Base-by-base conservation (phyloP, 30 jellyfish, hydroid and myxozoan species). In the Aurelia sp. region DNA sequence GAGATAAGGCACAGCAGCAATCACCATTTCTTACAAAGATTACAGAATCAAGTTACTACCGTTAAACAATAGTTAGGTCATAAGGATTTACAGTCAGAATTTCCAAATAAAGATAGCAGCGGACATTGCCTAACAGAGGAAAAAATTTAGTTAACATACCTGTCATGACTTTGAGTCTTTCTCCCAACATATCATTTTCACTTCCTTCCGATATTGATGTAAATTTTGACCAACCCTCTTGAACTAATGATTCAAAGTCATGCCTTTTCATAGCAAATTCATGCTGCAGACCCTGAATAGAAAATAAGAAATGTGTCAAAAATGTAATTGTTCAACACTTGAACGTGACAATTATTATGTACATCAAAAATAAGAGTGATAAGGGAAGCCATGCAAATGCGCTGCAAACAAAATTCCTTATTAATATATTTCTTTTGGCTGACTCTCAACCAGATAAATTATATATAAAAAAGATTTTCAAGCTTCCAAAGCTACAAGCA, bases 181-280 rank as follows among this genome's bases (percentile, higher is more conserved):
- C 73, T 6, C 82, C 76, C 2, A 74, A 13, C 4, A 52, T 78
- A 41, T 76, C 74, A 48, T 18, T 37, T 47, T 61, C 78, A 20
- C 44, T 53, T 21, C 62, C 74, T 20, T 67, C 88, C 0, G 95
- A 74, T 9, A 83, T 52, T 64, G 73, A 62, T 3, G 95, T 79
- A 50, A 85, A 85, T 19, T 40, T 61, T 6, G 21, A 64, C 95
- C 95, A 85, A 19, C 95, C 95, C 74, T 85, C 95, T 40, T 66
- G 84, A 30, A 85, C 81, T 6, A 85, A 13, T 13, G 69, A 35
- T 66, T 85, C 95, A 74, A 85, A 85, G 11, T 73, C 86, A 6
- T 50, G 67, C 66, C 79, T 75, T 66, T 66, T 74, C 78, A 53
- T 16, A 30, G 95, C 79, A 52, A 85, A 60, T 35, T 85, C 89